Conservation (phyloP, 1,140 invertebrate genomes). For the Samia ricini region DNA sequence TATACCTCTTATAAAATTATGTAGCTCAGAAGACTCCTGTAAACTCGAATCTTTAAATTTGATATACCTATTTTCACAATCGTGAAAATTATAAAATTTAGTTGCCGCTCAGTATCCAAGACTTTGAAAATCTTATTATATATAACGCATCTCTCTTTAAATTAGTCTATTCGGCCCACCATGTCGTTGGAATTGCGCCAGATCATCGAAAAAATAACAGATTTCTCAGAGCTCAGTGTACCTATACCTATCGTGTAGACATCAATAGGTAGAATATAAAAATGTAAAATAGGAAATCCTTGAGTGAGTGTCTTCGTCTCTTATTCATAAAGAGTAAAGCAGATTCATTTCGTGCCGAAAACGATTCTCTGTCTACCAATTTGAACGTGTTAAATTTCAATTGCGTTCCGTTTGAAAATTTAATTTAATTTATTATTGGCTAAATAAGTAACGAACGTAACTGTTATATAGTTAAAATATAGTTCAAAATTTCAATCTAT, state of each 20-base stretch:
- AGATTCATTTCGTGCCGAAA: background rate
- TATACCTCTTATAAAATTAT: background rate
- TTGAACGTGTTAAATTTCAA: background rate
- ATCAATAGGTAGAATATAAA: slow-evolving; percentile 5
- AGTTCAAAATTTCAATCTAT: too few relatives aligned
- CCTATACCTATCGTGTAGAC: background rate
- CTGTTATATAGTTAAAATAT: too few relatives aligned
- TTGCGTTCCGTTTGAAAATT: background rate
- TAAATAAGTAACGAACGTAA: background rate
- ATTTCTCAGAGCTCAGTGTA: slow-evolving; percentile 26
- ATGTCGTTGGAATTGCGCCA: slow-evolving; percentile 52
- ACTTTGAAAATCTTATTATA: slow-evolving; percentile 57
- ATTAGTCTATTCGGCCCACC: slow-evolving; percentile 55
- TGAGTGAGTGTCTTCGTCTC: slow-evolving; percentile 1
- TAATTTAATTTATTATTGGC: background rate
- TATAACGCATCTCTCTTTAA: slow-evolving; percentile 69
- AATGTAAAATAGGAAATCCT: background rate
- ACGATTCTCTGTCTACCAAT: background rate
- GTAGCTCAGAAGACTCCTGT: background rate
- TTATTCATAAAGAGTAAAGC: background rate
- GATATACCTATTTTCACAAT: too few relatives aligned
- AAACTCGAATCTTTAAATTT: too few relatives aligned
- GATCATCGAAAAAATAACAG: slow-evolving; percentile 44
- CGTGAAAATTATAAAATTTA: background rate
- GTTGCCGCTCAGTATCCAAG: slow-evolving; percentile 32